Conservation (phyloP, 1,140 invertebrate genomes). For the Euura saliciscinereae region DNA sequence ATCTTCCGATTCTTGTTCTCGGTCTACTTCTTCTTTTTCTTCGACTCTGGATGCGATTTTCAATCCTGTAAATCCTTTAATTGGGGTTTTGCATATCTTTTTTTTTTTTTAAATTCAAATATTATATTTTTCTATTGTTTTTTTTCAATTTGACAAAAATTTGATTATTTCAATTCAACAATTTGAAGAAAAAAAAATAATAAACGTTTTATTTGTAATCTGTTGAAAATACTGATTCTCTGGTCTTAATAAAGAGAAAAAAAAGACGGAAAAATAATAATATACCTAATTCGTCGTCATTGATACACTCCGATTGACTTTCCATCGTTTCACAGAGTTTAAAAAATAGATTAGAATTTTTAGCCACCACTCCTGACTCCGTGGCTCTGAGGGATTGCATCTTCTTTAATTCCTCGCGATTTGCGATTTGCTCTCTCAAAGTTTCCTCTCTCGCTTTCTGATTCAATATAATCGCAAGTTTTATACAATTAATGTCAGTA, state of each 20-base stretch:
- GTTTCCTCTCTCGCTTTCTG: conserved; percentile 28
- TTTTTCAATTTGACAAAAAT: not conserved
- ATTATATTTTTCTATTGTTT: too few species aligned
- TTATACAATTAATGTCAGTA: too few species aligned
- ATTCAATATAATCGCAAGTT: not conserved
- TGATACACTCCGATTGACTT: not conserved
- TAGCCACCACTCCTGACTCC: conserved; percentile 21
- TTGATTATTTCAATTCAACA: not conserved
- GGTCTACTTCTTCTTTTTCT: too few species aligned
- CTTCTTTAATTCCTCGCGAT: conserved; percentile 30
- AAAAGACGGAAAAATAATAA: too few species aligned
- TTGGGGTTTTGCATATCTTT: too few species aligned
- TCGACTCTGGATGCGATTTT: too few species aligned
- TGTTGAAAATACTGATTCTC: too few species aligned
- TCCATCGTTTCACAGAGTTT: conserved; percentile 20
- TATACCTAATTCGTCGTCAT: too few species aligned
- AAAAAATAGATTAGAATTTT: conserved; percentile 32
- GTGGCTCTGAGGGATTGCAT: conserved; percentile 19
- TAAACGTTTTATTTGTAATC: not conserved
- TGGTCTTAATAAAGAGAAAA: too few species aligned
- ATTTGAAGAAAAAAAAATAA: not conserved
- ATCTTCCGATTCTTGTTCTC: not conserved
- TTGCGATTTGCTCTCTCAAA: conserved; percentile 23
- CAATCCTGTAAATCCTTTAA: too few species aligned
- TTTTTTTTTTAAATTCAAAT: too few species aligned